These are phyloP conservation scores for Syngnathus scovelli DNA, from an alignment of 2,113 vertebrate species.

Conservation along the genomic window DNA sequence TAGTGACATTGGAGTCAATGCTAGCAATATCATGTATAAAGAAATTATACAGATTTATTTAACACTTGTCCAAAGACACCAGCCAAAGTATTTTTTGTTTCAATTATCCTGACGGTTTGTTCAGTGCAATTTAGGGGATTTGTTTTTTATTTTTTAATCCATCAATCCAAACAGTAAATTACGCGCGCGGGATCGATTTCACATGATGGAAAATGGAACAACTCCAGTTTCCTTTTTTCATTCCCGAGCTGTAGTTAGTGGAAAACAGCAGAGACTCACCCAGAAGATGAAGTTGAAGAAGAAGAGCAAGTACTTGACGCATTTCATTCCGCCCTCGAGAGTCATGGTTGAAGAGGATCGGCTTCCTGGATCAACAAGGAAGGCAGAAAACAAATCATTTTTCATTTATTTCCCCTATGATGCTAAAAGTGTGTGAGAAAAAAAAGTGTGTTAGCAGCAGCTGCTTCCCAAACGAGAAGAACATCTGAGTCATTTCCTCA, in stretches of 20 bases:
- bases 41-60: too few relatives aligned
- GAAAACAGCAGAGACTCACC: constrained; percentile 69
- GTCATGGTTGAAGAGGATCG: constrained; percentile 65
- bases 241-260: not conserved
- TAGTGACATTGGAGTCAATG: too few relatives aligned
- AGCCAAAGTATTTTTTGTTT: too few relatives aligned
- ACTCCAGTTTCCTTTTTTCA: too few relatives aligned
- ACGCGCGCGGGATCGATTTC: too few relatives aligned
- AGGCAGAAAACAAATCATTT: not conserved
- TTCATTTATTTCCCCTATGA: not conserved
- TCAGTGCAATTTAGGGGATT: too few relatives aligned
- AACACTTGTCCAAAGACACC: too few relatives aligned
- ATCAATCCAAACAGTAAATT: too few relatives aligned
- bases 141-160: too few relatives aligned
- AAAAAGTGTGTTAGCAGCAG: not conserved
- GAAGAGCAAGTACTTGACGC: constrained; percentile 79
- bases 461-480: not conserved
- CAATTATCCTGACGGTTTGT: too few relatives aligned
- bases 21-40: too few relatives aligned
- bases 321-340: constrained; percentile 80
- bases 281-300: constrained; percentile 83
- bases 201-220: too few relatives aligned
- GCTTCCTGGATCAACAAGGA: constrained; percentile 25
- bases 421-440: not conserved
- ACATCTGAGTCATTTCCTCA: constrained; percentile 23